Base-by-base conservation (phyloP, 2,797 vertebrate species). In the Pangasius macronema region DNA sequence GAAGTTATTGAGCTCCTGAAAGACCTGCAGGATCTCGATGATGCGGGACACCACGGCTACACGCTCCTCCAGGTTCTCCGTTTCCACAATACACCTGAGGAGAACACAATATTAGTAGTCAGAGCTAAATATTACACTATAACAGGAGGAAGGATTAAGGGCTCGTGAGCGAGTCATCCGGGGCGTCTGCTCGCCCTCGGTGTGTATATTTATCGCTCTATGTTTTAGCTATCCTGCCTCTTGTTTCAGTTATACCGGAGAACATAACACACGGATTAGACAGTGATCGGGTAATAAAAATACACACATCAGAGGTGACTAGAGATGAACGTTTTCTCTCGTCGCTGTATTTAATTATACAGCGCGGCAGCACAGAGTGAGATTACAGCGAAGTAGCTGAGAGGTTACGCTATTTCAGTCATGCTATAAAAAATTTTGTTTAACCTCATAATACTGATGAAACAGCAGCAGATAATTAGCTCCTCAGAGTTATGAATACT, bases 1-100 rank as follows among this genome's bases (percentile, higher is more conserved):
- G 53, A 99, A 99, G 93, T 99, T 99, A 92, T 99, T 99, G 39
- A 99, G 96, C 88, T 99, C 98, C 94, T 99, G 98, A 94, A 99
- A 99, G 89, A 99, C 97, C 95, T 99, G 98, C 84, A 99, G 95
- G 93, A 99, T 97, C 95, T 99, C 98, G 57, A 99, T 99, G 94
- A 99, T 98, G 61, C 98, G 95, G 36, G 96, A 97, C 87, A 99
- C 96, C 24, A 99, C 97, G 1, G 97, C 95, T 5, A 97, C 97
- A 77, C 98, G 95, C 93, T 99, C 98, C 91, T 99, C 98, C 83
- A 99, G 93, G 91, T 99, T 98, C 95, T 99, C 98, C 0, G 98
- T 97, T 95, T 99, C 98, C 85, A 99, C 96, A 1, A 99, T 99
- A 90, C 97, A 98, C 92, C 98, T 99, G 92, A 55, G n/a, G 4